Percentiles rank a stretch among this genome's conserved stretches.
phyloP scores from a whole-genome alignment of 1,140 invertebrate species.

The Uloborus diversus region DNA sequence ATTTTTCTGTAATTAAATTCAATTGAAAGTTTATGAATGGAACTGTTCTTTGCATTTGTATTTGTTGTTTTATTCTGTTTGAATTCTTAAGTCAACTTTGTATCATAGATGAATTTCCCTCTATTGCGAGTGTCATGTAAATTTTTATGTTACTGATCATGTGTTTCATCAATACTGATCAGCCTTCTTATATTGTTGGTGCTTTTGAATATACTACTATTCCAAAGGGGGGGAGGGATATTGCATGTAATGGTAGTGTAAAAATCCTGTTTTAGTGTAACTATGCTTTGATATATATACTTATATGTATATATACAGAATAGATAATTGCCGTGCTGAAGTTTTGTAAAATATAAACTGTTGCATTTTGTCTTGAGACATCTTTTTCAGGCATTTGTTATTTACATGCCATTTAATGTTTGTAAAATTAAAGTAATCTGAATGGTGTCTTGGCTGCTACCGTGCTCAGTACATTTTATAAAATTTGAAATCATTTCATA shows the following conservation, averaged over 20 bases:
- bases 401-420: conserved; percentile 50
- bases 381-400: conserved; percentile 53
- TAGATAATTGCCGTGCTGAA: conserved; percentile 33
- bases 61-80: no score
- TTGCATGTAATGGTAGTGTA: conserved; percentile 51
- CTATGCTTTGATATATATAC: conserved; percentile 37
- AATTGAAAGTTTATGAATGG: no score
- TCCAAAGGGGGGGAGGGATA: conserved; percentile 42
- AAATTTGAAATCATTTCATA: conserved; percentile 54
- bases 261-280: conserved; percentile 48
- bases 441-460: conserved; percentile 55
- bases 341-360: conserved; percentile 48
- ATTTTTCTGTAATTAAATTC: no score
- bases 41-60: no score
- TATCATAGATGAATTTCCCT: conserved; percentile 27
- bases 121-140: conserved; percentile 22
- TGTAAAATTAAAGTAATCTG: conserved; percentile 51
- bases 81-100: conserved; percentile 20
- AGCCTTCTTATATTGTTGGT: conserved; percentile 52
- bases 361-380: conserved; percentile 49
- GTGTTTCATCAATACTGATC: conserved; percentile 19
- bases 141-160: conserved; percentile 40
- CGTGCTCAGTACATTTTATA: conserved; percentile 54
- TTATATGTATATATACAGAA: conserved; percentile 38
- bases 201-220: conserved; percentile 51